Conservation (phyloP, 2,113 vertebrate genomes). For the Scophthalmus maximus region DNA sequence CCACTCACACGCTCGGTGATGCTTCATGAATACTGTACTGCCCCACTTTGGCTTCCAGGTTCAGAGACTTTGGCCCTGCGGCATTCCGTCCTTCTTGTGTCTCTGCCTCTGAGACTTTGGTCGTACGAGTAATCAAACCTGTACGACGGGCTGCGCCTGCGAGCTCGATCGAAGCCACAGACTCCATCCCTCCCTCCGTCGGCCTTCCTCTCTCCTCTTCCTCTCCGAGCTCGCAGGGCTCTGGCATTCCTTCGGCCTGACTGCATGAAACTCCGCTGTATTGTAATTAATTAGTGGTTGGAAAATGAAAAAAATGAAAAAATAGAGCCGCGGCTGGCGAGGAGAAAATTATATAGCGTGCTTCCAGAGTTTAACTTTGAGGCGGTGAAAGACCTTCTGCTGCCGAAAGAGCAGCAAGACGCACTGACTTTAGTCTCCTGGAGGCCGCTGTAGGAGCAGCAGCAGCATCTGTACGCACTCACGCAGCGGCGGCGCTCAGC, state of each 20-base stretch:
- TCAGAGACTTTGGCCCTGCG: too few species aligned
- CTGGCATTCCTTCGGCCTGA: slow-evolving; percentile 83
- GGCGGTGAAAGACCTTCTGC: slow-evolving; percentile 68
- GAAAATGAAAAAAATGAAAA: slow-evolving; percentile 84
- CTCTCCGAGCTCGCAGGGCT: slow-evolving; percentile 68
- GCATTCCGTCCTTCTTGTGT: slow-evolving; percentile 12
- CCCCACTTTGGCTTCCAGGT: too few species aligned
- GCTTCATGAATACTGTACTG: too few species aligned
- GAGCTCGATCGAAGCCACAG: slow-evolving; percentile 56
- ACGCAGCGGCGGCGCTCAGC: background rate
- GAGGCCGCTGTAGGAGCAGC: background rate
- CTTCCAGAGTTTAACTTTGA: slow-evolving; percentile 79
- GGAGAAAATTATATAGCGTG: slow-evolving; percentile 82
- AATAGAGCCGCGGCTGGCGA: slow-evolving; percentile 79
- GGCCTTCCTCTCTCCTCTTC: slow-evolving; percentile 44
- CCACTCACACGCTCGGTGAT: too few species aligned
- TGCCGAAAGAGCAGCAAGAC: slow-evolving; percentile 72
- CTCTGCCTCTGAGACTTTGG: slow-evolving; percentile 33
- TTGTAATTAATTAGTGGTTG: slow-evolving; percentile 85
- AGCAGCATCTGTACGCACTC: background rate
- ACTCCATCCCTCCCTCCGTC: slow-evolving; percentile 31
- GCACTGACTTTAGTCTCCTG: slow-evolving; percentile 30
- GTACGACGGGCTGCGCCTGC: slow-evolving; percentile 33
- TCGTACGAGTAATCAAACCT: slow-evolving; percentile 55
- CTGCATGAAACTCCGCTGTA: slow-evolving; percentile 78